Conservation (phyloP, 2,797 vertebrate genomes). For the Gobio occitaniae region DNA sequence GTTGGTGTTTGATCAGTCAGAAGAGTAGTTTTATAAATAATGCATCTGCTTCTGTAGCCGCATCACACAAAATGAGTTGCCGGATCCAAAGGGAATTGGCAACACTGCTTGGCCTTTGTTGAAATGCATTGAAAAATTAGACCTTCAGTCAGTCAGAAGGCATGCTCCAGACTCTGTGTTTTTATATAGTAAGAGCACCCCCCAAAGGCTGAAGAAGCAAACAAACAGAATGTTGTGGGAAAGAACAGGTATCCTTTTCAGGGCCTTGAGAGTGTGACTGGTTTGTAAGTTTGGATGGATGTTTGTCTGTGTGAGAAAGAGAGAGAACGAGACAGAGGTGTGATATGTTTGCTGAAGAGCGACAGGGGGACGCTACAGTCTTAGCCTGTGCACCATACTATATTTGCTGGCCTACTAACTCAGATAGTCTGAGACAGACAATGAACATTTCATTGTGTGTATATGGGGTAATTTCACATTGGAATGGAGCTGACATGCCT, state of each 20-base stretch:
- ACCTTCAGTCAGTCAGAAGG: constrained; percentile 64
- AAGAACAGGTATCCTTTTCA: not conserved
- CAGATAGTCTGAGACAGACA: constrained; percentile 70
- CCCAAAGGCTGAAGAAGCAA: constrained; percentile 48
- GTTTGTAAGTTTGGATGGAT: constrained; percentile 24
- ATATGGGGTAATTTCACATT: constrained; percentile 73
- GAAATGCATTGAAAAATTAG: constrained; percentile 66
- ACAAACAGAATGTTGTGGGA: not conserved
- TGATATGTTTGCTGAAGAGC: constrained; percentile 47
- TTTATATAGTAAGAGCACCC: constrained; percentile 62
- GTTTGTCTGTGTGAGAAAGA: not conserved
- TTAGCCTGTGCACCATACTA: constrained; percentile 65
- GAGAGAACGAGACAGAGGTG: not conserved
- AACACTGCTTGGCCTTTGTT: constrained; percentile 61
- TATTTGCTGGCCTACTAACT: constrained; percentile 66
- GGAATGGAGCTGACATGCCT: constrained; percentile 73
- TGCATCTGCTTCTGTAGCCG: constrained; percentile 60
- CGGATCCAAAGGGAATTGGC: constrained; percentile 63
- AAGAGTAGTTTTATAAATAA: constrained; percentile 63
- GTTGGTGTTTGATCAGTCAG: constrained; percentile 61
- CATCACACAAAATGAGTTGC: constrained; percentile 62
- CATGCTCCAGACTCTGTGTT: constrained; percentile 51
- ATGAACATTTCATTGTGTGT: constrained; percentile 79
- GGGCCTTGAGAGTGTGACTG: constrained; percentile 2
- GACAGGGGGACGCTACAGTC: constrained; percentile 46